phyloP scores from a whole-genome alignment of 1,140 invertebrate species.

The Brachionus koreanus region DNA sequence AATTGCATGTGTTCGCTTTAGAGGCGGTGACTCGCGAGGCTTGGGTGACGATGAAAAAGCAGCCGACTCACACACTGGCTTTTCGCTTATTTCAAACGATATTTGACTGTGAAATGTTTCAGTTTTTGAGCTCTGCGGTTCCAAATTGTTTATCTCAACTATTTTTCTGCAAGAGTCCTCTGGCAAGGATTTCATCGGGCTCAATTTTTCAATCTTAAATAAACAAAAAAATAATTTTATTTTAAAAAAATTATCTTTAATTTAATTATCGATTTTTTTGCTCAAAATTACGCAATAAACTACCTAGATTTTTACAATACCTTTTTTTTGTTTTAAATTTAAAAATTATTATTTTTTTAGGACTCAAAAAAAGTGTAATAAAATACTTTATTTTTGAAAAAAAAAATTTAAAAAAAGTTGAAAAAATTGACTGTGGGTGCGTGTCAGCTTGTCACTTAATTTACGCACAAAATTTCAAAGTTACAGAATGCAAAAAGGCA shows the following conservation, averaged over 20 bases:
- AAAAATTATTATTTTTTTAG: too few relatives aligned
- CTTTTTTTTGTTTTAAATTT: too few relatives aligned
- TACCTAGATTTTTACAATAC: background rate
- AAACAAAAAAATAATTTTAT: background rate
- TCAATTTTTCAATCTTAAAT: conserved; percentile 26
- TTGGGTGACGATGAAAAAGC: background rate
- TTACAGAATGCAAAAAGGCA: background rate
- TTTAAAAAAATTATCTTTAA: background rate
- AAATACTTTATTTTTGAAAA: too few relatives aligned
- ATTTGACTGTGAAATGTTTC: conserved; percentile 3
- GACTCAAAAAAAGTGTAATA: too few relatives aligned
- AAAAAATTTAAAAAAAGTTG: background rate
- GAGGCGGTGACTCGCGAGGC: background rate
- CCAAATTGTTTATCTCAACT: background rate
- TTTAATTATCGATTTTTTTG: background rate
- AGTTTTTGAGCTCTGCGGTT: background rate
- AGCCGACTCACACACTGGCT: background rate
- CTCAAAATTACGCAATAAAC: background rate
- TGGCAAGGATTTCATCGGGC: background rate
- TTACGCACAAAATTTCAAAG: background rate
- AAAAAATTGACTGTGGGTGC: background rate
- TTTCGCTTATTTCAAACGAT: conserved; percentile 9
- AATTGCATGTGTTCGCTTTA: conserved; percentile 37
- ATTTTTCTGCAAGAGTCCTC: background rate
- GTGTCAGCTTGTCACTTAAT: background rate